These are phyloP conservation scores for Nemopilema nomurai DNA, from an alignment of 30 jellyfish, hydroid and myxozoan species.

Conservation along the genomic window DNA sequence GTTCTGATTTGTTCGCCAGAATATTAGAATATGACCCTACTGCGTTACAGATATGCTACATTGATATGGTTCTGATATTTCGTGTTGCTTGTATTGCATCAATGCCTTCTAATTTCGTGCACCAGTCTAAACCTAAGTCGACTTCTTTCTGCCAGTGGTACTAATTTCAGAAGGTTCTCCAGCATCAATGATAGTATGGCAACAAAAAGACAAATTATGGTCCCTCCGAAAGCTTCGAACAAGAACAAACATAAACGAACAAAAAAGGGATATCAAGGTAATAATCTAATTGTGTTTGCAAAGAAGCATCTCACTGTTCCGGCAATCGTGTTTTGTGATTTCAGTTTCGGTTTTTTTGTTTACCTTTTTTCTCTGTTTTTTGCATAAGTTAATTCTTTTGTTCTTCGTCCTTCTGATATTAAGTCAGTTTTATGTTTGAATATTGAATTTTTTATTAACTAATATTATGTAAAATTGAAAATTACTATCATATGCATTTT, in stretches of 20 bases:
- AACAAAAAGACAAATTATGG: constrained; percentile 38
- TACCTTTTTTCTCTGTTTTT: neutral
- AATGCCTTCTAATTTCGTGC: too few relatives aligned
- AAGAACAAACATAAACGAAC: neutral
- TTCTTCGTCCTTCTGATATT: neutral
- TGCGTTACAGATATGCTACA: too few relatives aligned
- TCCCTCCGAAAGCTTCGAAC: constrained; percentile 14
- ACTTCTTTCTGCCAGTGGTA: neutral
- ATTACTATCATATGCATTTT: neutral
- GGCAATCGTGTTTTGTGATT: neutral
- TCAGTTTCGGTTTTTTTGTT: too few relatives aligned
- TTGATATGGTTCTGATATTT: too few relatives aligned
- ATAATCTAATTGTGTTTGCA: too few relatives aligned
- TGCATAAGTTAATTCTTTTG: neutral
- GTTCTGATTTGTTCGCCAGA: too few relatives aligned
- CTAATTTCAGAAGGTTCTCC: constrained; percentile 36
- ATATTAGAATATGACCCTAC: too few relatives aligned
- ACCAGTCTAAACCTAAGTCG: neutral
- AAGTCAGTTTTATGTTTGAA: too few relatives aligned
- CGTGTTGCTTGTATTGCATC: too few relatives aligned
- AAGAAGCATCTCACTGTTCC: too few relatives aligned
- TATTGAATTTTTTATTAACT: neutral
- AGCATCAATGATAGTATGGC: constrained; percentile 49
- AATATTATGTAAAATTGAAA: neutral
- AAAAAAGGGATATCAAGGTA: constrained; percentile 7